A percentile compares a stretch with the other conserved stretches of the same genome.
These are phyloP conservation scores for Drosophila teissieri DNA, from an alignment of 1,140 invertebrate species.

Conservation along the genomic window DNA sequence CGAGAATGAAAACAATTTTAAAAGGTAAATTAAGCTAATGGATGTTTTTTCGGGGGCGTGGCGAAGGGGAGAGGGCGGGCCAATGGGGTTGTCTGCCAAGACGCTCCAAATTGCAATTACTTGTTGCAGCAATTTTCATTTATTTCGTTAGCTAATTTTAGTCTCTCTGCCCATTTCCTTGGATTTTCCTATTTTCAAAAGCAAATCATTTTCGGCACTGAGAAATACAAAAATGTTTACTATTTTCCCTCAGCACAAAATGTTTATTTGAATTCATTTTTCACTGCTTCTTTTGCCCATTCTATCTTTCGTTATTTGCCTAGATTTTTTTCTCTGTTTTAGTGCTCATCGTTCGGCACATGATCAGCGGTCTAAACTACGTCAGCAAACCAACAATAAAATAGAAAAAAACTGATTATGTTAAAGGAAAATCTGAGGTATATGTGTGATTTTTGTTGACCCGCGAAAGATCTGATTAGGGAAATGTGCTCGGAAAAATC, in stretches of 20 bases:
- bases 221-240: slow-evolving; percentile 38
- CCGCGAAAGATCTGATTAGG: slow-evolving; percentile 23
- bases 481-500: slow-evolving; percentile 27
- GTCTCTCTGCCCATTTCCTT: slow-evolving; percentile 11
- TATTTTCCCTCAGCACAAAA: slow-evolving; percentile 27
- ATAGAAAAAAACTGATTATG: slow-evolving; percentile 29
- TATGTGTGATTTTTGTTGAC: slow-evolving; percentile 45
- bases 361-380: slow-evolving; percentile 43
- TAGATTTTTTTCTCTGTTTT: slow-evolving; percentile 2
- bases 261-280: slow-evolving; percentile 56
- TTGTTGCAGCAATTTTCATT: slow-evolving; percentile 49
- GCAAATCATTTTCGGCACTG: slow-evolving; percentile 19
- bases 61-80: background rate
- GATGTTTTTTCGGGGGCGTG: slow-evolving; percentile 10
- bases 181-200: slow-evolving; percentile 1
- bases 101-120: slow-evolving; percentile 71
- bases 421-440: slow-evolving; percentile 29
- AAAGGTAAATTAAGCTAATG: slow-evolving; percentile 76
- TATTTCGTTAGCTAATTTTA: slow-evolving; percentile 50
- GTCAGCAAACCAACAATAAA: slow-evolving; percentile 35
- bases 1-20: slow-evolving; percentile 66
- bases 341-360: slow-evolving; percentile 41
- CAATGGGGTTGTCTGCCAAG: slow-evolving; percentile 15
- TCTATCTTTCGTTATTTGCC: slow-evolving; percentile 16
- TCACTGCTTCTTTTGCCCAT: slow-evolving; percentile 17